These are phyloP conservation scores for Gymnodraco acuticeps DNA, from an alignment of 2,797 vertebrate species.

Conservation along the genomic window DNA sequence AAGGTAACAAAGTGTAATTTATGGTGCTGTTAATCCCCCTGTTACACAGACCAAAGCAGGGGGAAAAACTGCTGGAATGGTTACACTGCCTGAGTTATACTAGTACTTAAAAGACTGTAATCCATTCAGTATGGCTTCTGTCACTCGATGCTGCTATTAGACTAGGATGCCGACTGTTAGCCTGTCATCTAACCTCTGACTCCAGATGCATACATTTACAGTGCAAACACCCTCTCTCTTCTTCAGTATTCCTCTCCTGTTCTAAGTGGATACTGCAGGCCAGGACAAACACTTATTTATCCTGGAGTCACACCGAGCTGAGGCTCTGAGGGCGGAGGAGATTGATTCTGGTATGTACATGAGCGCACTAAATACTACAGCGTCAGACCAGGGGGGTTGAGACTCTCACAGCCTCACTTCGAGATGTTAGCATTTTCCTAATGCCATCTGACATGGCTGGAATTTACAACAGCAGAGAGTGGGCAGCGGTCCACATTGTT, in stretches of 20 bases:
- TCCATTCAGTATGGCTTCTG: slow-evolving; percentile 79
- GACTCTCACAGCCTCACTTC: slow-evolving; percentile 58
- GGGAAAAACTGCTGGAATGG: slow-evolving; percentile 71
- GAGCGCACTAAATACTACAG: slow-evolving; percentile 69
- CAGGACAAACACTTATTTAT: slow-evolving; percentile 81
- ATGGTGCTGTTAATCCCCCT: slow-evolving; percentile 83
- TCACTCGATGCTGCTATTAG: slow-evolving; percentile 78
- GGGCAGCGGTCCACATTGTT: slow-evolving; percentile 26
- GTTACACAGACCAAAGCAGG: slow-evolving; percentile 72
- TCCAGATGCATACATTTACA: slow-evolving; percentile 70
- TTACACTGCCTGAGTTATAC: slow-evolving; percentile 78
- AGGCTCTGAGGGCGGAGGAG: slow-evolving; percentile 58
- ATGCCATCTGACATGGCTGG: slow-evolving; percentile 65
- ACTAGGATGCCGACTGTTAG: slow-evolving; percentile 70
- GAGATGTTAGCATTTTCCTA: slow-evolving; percentile 74
- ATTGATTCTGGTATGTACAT: slow-evolving; percentile 77
- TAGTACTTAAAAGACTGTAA: slow-evolving; percentile 76
- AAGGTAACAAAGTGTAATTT: slow-evolving; percentile 80
- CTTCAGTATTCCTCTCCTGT: slow-evolving; percentile 22
- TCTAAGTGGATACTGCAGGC: slow-evolving; percentile 61
- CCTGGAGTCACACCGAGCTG: slow-evolving; percentile 70
- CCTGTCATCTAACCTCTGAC: slow-evolving; percentile 72
- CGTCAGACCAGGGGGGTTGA: slow-evolving; percentile 40
- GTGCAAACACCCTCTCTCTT: slow-evolving; percentile 37
- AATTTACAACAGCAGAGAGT: slow-evolving; percentile 64